phyloP scores from a whole-genome alignment of 2,888 invertebrate species.

The Watsonalla binaria region DNA sequence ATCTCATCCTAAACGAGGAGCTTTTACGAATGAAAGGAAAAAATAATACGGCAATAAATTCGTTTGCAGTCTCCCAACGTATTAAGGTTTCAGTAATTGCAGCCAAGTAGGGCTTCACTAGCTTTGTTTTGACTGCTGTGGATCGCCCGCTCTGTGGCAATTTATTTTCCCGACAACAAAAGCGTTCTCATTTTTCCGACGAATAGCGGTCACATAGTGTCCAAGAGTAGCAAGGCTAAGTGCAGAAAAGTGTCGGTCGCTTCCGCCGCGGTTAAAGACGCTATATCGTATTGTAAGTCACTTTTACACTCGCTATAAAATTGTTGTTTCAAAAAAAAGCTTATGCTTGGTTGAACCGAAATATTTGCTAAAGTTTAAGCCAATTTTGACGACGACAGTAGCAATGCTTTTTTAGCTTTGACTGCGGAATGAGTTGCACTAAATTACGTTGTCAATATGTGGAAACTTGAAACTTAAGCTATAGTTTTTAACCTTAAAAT shows the following conservation, averaged over 20 bases:
- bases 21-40: constrained; percentile 24
- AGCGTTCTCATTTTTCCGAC: constrained; percentile 48
- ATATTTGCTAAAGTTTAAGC: no score
- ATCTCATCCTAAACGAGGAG: constrained; percentile 17
- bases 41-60: constrained; percentile 42
- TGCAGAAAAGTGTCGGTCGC: constrained; percentile 56
- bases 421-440: no score
- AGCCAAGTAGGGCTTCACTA: constrained; percentile 27
- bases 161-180: constrained; percentile 54
- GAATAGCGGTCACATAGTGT: constrained; percentile 58
- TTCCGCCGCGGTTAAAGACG: constrained; percentile 36
- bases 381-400: no score
- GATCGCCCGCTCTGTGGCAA: constrained; percentile 16
- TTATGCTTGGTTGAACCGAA: no score
- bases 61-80: constrained; percentile 31
- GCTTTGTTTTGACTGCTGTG: constrained; percentile 32
- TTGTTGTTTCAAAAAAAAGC: neutral
- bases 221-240: constrained; percentile 36
- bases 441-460: no score
- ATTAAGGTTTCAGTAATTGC: constrained; percentile 50
- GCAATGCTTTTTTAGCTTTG: no score
- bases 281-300: constrained; percentile 39
- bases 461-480: no score
- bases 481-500: no score
- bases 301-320: constrained; percentile 9